Evolutionary conservation across 2,113 vertebrate genomes (phyloP), one percentile per base, ranked within the genome.

Genomic region (Hippocampus barbouri): DNA sequence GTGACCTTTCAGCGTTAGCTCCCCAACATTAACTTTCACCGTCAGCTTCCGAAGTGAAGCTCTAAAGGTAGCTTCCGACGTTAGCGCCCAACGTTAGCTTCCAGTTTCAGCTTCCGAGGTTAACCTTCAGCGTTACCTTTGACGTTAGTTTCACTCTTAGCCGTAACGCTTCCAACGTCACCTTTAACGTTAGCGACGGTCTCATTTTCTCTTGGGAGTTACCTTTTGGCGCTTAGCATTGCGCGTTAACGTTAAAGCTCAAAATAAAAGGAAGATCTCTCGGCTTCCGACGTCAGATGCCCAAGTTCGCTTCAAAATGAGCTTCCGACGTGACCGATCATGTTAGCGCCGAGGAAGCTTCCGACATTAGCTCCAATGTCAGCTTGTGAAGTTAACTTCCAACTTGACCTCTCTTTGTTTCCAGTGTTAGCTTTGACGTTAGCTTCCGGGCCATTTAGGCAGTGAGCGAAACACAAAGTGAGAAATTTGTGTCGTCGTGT

Each of bases 401-500:
- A 30, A 20, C 7, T 8, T 5, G 49, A 51, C 15, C 18, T 18
- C 4, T 20, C 20, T 54, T 54, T 21, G 51, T 21, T 20, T 54
- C 20, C 18, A n/a, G 7, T 2, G 20, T 20, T 18, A 20, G 15
- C 18, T 51, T 18, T 20, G 49, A 51, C 21, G 20, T 21, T n/a
- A 54, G 51, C 51, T 54, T 54, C 20, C 15, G 18, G 5, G 49
- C 18, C 15, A 6, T 51, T 18, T 18, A 51, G 8, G 49, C 49
- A 27, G 57, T 15, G 23, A 89, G 90, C 84, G 85, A 93, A 90
- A 84, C 84, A 85, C 75, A 82, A 85, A 93, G 93, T 91, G 92
- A 91, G 91, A 98, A 96, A 97, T 95, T 93, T 93, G 96, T 96
- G 96, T 95, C 95, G 95, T 49, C 89, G 93, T 95, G 94, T 92